phyloP scores from a whole-genome alignment of 2,888 invertebrate genomes.

The Odontocerum albicorne region DNA sequence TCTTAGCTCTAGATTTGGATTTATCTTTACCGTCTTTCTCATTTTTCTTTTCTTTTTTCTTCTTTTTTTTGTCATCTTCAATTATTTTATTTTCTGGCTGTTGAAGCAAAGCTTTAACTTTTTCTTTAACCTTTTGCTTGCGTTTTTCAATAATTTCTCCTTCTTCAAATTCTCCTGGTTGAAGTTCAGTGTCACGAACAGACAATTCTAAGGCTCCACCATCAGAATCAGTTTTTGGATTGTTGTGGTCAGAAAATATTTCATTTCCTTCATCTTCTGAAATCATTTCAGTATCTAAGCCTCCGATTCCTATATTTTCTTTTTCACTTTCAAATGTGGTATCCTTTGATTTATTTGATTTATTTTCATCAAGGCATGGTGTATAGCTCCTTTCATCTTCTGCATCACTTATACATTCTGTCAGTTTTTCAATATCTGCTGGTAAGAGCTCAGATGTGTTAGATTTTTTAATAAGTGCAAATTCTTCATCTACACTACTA shows the following conservation, averaged over 20 bases:
- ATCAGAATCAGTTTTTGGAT: constrained; percentile 46
- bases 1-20: constrained; percentile 46
- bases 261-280: constrained; percentile 72
- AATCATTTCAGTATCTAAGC: constrained; percentile 73
- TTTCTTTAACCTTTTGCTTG: constrained; percentile 40
- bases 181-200: constrained; percentile 47
- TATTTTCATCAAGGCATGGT: constrained; percentile 70
- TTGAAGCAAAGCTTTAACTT: constrained; percentile 39
- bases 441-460: constrained; percentile 26
- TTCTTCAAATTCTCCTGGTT: constrained; percentile 56
- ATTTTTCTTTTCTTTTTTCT: constrained; percentile 56
- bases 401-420: constrained; percentile 64
- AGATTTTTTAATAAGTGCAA: constrained; percentile 35
- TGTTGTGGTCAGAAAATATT: constrained; percentile 61
- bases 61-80: constrained; percentile 52
- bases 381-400: constrained; percentile 72
- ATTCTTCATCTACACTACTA: constrained; percentile 35
- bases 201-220: constrained; percentile 49
- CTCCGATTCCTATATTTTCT: constrained; percentile 54
- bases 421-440: constrained; percentile 50
- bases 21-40: constrained; percentile 51
- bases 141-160: constrained; percentile 60
- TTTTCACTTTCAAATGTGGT: constrained; percentile 47
- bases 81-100: constrained; percentile 37
- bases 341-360: constrained; percentile 46